Base-by-base conservation (phyloP, 2,113 vertebrate genomes). In the Eleginops maclovinus region DNA sequence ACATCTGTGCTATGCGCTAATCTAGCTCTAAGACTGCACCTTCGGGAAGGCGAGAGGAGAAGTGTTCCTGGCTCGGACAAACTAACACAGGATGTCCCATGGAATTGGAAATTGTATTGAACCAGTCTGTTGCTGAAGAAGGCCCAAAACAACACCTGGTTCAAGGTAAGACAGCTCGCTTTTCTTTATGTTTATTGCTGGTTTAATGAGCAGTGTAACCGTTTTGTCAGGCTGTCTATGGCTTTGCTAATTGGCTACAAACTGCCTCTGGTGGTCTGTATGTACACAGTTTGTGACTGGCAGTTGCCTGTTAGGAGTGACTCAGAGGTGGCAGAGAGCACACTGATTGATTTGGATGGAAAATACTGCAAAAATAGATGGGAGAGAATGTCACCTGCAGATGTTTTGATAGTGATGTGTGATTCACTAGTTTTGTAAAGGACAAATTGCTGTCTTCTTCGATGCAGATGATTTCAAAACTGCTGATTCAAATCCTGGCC, bases 381-480 rank as follows among this genome's bases (percentile, higher is more conserved):
- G 12, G 9, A 24, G 64, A 51, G 43, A 54, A 58, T 54, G 28
- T 68, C 55, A 46, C 17, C 19, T 16, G 4, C 56, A 62, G 63
- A 72, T 75, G 73, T 68, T 80, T 36, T 36, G 31, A 36, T 36
- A 8, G 31, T 36, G 43, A 19, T 36, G 40, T 58, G 58, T 46
- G 36, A 69, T 36, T 75, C 56, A 61, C 31, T 64, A 28, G 0
- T 46, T 44, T 64, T 67, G 31, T 55, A 19, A 41, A 36, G 40
- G 71, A 59, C 19, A 55, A 14, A 24, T 47, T 46, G 24, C 56
- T 22, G 56, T 72, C 31, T 79, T 53, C 65, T 71, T 67, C 21
- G n/a, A 68, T 68, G 24, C 72, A 22, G 24, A 40, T 56, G 85
- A 71, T 74, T 87, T 28, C n/a, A 43, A 64, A 61, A 24, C 36